Base-by-base conservation (phyloP, 2,113 vertebrate genomes). In the Psittacus erithacus region DNA sequence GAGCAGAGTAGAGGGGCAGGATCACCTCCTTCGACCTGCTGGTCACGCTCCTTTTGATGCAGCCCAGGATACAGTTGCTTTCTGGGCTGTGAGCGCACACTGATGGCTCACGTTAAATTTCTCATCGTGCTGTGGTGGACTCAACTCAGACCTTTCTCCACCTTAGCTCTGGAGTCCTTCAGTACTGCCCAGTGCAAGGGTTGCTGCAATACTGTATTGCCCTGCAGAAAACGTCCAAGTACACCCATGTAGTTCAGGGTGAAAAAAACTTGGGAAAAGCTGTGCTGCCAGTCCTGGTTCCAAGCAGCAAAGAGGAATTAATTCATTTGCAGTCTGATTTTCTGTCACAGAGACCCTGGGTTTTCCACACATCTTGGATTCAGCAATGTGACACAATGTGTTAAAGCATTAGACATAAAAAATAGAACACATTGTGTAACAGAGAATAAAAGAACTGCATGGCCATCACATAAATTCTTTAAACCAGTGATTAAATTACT, bases 361-460 rank as follows among this genome's bases (percentile, higher is more conserved):
- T 71, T 84, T 84, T 95, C 85, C 0, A 3, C 69, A 68, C n/a
- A 53, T 73, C 73, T 55, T 86, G 69, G 67, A 41, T 88, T 92
- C 55, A 94, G 64, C n/a, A 59, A 62, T 50, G 49, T 68, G 52
- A 44, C 62, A 70, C 23, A 20, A 39, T 55, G 55, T 68, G 47
- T 71, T 84, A 93, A 90, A 84, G 43, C 24, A 52, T 55, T 68
- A 65, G 60, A 82, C 38, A 24, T 68, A 18, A 70, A 93, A 70
- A 92, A 24, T 31, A 17, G 69, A 92, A 82, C 69, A 82, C 31
- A 62, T 78, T 84, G 52, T 89, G 28, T 88, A 76, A 88, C 44
- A 79, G 82, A 88, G 73, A 73, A 82, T 94, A 75, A 94, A 94
- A 93, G 70, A 92, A 50, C 38, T 78, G 19, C 86, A 65, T 85